Conservation (phyloP, 1,140 invertebrate genomes). For the Meloidogyne exigua region DNA sequence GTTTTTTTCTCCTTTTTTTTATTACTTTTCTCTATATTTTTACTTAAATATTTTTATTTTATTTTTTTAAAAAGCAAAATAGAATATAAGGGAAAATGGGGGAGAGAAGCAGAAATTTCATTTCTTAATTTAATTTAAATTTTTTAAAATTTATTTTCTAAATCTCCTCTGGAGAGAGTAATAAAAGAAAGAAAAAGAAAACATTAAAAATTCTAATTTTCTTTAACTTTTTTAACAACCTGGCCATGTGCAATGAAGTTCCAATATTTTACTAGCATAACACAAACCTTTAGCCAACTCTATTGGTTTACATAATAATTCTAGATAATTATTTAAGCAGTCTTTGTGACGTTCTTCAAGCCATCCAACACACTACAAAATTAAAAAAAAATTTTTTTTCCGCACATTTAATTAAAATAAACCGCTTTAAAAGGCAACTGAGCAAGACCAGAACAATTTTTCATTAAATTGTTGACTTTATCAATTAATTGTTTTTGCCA, state of each 20-base stretch:
- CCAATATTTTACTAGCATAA: constrained; percentile 38
- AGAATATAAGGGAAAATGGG: too few relatives aligned
- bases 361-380: constrained; percentile 34
- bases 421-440: constrained; percentile 32
- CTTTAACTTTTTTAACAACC: too few relatives aligned
- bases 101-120: too few relatives aligned
- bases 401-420: background rate
- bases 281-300: constrained; percentile 40
- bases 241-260: constrained; percentile 45
- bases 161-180: too few relatives aligned
- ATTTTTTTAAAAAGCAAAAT: too few relatives aligned
- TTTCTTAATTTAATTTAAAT: too few relatives aligned
- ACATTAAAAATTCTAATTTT: too few relatives aligned
- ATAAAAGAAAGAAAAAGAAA: too few relatives aligned
- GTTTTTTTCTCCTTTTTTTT: too few relatives aligned
- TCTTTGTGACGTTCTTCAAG: constrained; percentile 29
- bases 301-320: constrained; percentile 42
- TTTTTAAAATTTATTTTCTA: too few relatives aligned
- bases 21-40: too few relatives aligned
- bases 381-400: background rate
- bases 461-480: constrained; percentile 29
- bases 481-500: constrained; percentile 34
- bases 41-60: too few relatives aligned
- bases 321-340: constrained; percentile 34
- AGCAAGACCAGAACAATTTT: constrained; percentile 31